phyloP scores from a whole-genome alignment of 2,797 vertebrate species.

The Valencia hispanica region DNA sequence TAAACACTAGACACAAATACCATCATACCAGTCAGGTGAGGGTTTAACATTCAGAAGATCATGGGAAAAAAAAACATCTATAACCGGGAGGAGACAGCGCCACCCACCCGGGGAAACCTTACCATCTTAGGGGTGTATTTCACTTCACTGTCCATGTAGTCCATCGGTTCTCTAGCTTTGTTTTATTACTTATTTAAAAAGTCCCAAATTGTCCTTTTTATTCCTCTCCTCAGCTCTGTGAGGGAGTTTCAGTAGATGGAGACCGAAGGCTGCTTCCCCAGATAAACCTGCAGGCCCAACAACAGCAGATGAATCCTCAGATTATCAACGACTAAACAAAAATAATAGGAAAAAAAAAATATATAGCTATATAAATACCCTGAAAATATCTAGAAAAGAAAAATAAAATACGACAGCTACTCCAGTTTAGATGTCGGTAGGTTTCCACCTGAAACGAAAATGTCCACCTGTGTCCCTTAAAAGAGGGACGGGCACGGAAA shows the following conservation, averaged over 20 bases:
- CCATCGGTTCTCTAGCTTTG: slow-evolving; percentile 54
- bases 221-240: not conserved
- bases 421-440: too few species aligned
- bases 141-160: slow-evolving; percentile 75
- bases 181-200: not conserved
- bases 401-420: not conserved
- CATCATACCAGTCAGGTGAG: not conserved
- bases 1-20: slow-evolving; percentile 7
- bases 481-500: not conserved
- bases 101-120: slow-evolving; percentile 17
- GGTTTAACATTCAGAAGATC: not conserved
- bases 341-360: too few species aligned
- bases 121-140: slow-evolving; percentile 73
- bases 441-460: too few species aligned
- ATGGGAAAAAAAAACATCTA: not conserved
- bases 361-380: not conserved
- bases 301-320: not conserved
- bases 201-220: not conserved
- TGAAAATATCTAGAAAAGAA: too few species aligned
- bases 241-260: not conserved
- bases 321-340: not conserved
- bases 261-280: not conserved
- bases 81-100: not conserved
- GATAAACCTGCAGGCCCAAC: slow-evolving; percentile 37
- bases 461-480: not conserved